phyloP scores from a whole-genome alignment of 2,888 invertebrate genomes.

The Opisthograptis luteolata region DNA sequence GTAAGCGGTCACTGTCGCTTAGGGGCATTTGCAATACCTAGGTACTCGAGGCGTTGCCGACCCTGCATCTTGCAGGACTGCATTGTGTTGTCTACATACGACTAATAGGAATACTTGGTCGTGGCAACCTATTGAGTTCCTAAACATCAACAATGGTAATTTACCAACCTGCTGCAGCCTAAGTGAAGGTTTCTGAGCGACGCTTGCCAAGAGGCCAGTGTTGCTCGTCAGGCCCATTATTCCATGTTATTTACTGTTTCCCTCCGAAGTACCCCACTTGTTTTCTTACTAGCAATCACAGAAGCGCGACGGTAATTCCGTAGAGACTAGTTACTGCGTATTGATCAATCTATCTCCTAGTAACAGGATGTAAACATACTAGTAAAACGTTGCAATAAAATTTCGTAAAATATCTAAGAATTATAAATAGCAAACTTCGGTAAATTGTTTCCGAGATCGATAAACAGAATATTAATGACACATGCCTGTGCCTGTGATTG shows the following conservation, averaged over 20 bases:
- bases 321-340: too few species aligned
- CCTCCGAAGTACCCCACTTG: background rate
- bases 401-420: conserved; percentile 8
- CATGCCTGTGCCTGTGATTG: conserved; percentile 17
- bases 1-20: too few species aligned
- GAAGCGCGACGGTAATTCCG: background rate
- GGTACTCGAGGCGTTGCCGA: too few species aligned
- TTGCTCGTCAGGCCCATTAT: conserved; percentile 86
- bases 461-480: conserved; percentile 10
- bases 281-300: background rate
- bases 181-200: conserved; percentile 72
- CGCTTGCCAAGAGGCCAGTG: conserved; percentile 86
- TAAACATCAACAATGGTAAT: conserved; percentile 4
- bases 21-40: too few species aligned
- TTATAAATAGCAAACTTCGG: background rate
- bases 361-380: conserved; percentile 41
- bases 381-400: background rate
- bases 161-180: conserved; percentile 61
- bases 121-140: background rate
- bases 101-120: background rate
- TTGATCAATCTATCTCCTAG: conserved; percentile 68
- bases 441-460: conserved; percentile 6
- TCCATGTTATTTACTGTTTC: conserved; percentile 1
- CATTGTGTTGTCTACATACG: too few species aligned
- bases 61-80: too few species aligned